Conservation (phyloP, 1,140 invertebrate genomes). For the Cydia strobilella region DNA sequence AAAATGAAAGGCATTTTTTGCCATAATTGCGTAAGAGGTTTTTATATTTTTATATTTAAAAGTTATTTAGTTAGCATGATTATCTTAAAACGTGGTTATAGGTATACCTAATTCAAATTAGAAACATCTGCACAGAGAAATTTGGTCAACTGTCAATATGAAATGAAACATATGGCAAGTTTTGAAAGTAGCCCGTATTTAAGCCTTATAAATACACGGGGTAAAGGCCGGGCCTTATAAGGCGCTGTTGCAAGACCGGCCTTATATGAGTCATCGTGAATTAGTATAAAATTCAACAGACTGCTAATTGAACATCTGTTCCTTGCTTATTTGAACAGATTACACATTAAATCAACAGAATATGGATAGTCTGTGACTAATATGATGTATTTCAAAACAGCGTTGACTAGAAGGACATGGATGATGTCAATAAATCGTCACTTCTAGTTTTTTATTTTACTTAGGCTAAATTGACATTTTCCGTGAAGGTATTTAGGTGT, state of each 20-base stretch:
- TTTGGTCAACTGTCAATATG: constrained; percentile 64
- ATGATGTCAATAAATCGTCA: no score
- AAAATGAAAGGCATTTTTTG: no score
- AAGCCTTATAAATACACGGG: constrained; percentile 69
- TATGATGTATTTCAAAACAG: not conserved
- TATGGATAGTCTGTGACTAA: constrained; percentile 13
- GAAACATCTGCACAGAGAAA: constrained; percentile 50
- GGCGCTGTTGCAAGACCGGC: constrained; percentile 60
- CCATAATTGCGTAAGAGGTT: no score
- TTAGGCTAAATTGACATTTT: no score
- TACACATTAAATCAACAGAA: constrained; percentile 28
- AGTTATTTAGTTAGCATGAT: no score
- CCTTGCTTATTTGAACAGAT: constrained; percentile 37
- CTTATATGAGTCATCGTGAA: constrained; percentile 69
- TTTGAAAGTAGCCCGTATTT: constrained; percentile 73
- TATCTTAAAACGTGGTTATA: no score
- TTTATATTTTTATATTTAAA: no score
- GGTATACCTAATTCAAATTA: no score
- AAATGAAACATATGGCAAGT: constrained; percentile 73
- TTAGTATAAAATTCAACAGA: constrained; percentile 60
- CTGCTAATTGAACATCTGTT: constrained; percentile 73
- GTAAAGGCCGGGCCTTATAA: constrained; percentile 75
- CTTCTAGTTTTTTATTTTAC: no score
- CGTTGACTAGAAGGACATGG: not conserved
- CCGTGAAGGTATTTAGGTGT: no score